A percentile compares a stretch with the other conserved stretches of the same genome.
Conservation (phyloP, 53 echinoderm and acorn worm species). For the Henricia sp. region DNA sequence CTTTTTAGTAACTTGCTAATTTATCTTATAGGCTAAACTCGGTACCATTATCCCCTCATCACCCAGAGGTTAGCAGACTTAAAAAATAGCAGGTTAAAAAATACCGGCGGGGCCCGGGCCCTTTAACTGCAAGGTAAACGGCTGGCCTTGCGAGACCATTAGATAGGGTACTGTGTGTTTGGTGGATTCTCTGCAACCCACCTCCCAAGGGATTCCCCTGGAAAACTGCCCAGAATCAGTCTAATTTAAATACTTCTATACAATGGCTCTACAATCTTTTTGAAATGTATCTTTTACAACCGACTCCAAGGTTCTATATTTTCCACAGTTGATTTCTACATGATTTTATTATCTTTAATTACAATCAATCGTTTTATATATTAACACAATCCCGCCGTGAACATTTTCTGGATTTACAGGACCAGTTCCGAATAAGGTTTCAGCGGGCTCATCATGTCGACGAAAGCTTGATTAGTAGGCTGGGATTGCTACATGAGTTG, state of each 20-base stretch:
- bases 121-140: too few relatives aligned
- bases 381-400: neutral
- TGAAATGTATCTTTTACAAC: neutral
- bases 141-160: too few relatives aligned
- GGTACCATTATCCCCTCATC: too few relatives aligned
- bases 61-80: too few relatives aligned
- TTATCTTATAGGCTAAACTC: too few relatives aligned
- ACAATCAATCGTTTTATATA: neutral
- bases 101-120: too few relatives aligned
- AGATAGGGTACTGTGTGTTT: too few relatives aligned
- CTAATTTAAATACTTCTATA: neutral
- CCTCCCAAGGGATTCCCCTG: too few relatives aligned
- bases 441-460: slow-evolving; percentile 85
- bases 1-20: too few relatives aligned
- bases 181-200: too few relatives aligned
- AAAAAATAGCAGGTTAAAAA: too few relatives aligned
- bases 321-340: neutral
- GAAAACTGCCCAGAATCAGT: too few relatives aligned
- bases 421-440: slow-evolving; percentile 42
- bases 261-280: neutral
- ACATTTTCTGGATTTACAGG: slow-evolving; percentile 27
- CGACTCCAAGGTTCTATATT: neutral
- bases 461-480: slow-evolving; percentile 79
- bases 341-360: neutral
- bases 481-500: slow-evolving; percentile 85